phyloP scores from a whole-genome alignment of 2,888 invertebrate genomes.

The Lydus trimaculatus region DNA sequence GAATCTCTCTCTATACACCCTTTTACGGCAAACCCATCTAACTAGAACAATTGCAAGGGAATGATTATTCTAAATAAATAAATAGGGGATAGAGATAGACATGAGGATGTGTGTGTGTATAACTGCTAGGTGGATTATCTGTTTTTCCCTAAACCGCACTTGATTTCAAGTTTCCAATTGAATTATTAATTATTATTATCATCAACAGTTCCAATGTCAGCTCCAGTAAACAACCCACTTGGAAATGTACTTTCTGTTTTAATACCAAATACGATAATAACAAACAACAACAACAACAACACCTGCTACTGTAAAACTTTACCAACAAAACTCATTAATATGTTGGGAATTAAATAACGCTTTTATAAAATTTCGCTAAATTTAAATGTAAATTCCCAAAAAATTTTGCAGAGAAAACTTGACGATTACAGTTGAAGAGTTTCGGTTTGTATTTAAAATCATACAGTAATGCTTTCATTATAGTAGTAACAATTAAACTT shows the following conservation, averaged over 20 bases:
- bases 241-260: background rate
- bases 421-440: background rate
- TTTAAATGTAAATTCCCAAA: background rate
- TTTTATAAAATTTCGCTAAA: background rate
- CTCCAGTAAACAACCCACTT: background rate
- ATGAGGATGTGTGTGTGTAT: too few relatives aligned
- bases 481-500: background rate
- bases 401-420: background rate
- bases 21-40: conserved; percentile 19
- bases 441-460: background rate
- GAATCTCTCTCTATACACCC: conserved; percentile 25
- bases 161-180: background rate
- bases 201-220: background rate
- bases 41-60: background rate
- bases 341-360: background rate
- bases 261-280: background rate
- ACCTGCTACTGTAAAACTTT: background rate
- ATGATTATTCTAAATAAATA: background rate
- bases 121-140: background rate
- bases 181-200: background rate
- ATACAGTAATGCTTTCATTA: background rate
- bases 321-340: background rate
- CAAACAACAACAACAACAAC: background rate
- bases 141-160: background rate
- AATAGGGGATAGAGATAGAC: background rate